Base-by-base conservation (phyloP, 2,888 invertebrate species). In the Auanema freiburgensis region DNA sequence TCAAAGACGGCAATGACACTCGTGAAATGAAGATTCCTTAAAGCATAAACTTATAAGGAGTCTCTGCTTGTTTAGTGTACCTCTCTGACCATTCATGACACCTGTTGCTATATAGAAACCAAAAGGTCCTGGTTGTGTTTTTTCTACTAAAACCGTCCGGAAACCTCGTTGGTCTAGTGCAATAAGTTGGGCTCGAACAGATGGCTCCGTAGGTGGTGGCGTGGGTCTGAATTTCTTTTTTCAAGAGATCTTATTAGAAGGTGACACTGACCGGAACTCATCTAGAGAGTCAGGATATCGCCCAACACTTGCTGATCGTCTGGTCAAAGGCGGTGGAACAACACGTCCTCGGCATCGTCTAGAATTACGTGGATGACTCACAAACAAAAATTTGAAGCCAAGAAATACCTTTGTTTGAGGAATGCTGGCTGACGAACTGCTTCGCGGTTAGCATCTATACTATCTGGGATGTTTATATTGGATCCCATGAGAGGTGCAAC, bases 101-200 rank as follows among this genome's bases (percentile, higher is more conserved):
- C 79, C 79, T 1, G 74, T 75, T 2, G 79, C 79, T 52, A 79
- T 79, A 63, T 73, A 79, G 55, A 79, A 79, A 8, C 79, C 79
- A 54, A 79, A 79, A 3, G 79, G 79, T 40, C 79, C 79, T 10
- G 75, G 72, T 57, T 77, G 71, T 40, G 70, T 66, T 61, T 78
- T 78, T 50, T 74, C 72, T 0, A 78, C 69, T 14, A 76, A 53
- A 18, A 78, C 72, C 10, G 72, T 66, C 14, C 77, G 66, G 67
- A 72, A 74, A 14, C 77, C 77, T 51, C 77, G 56, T 54, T 73
- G 77, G 51, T 73, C 74, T 16, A 77, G 59, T 1, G 77, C 74
- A 6, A 77, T 62, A 18, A 77, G 55, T 44, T 75, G 77, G 46
- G 77, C 74, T 4, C 72, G 62, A 5, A 76, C 76, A 4, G 67